Base-by-base conservation (phyloP, 2,113 vertebrate genomes). In the Campylomormyrus numenius region DNA sequence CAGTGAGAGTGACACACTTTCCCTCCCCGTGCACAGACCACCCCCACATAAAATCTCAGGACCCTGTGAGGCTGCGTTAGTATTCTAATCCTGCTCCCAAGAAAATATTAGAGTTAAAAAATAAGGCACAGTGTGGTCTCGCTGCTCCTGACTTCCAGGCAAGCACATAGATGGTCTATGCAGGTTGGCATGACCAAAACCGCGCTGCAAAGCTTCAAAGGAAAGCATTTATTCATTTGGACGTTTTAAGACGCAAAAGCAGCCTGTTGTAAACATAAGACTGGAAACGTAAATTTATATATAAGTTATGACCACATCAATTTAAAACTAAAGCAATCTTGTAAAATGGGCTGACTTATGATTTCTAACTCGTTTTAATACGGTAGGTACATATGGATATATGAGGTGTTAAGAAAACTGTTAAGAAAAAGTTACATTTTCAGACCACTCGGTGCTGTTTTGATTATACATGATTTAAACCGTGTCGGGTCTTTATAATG, bases 11-110 rank as follows among this genome's bases (percentile, higher is more conserved):
- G 74, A 42, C 74, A 88, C 85, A 93, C 89, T 85, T 88, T 89
- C 85, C 91, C 88, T 89, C 91, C 77, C 87, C 88, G 88, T 19
- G 88, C 89, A 87, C 90, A 89, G 70, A 91, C 21, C 62, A n/a
- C 8, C 91, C 90, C 86, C 88, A 90, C 86, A 89, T 88, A 80
- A 21, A 80, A 19, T 21, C 5, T 80, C 15, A 39, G 15, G 6
- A 77, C 70, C 11, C 35, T n/a, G 74, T 80, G 74, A 80, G 74
- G 74, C 13, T 13, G 13, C 35, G 35, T 80, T 80, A 80, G 35
- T 80, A 80, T 42, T 80, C 35, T 42, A 35, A 42, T 35, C 31
- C 35, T 27, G 62, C 85, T 85, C 85, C 49, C 70, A 70, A 35
- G n/a, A 53, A 87, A 21, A 17, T 17, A 39, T 56, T 56, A 87